These are phyloP conservation scores for Hydrotaea diabolus DNA, from an alignment of 2,888 invertebrate genomes.

Conservation along the genomic window DNA sequence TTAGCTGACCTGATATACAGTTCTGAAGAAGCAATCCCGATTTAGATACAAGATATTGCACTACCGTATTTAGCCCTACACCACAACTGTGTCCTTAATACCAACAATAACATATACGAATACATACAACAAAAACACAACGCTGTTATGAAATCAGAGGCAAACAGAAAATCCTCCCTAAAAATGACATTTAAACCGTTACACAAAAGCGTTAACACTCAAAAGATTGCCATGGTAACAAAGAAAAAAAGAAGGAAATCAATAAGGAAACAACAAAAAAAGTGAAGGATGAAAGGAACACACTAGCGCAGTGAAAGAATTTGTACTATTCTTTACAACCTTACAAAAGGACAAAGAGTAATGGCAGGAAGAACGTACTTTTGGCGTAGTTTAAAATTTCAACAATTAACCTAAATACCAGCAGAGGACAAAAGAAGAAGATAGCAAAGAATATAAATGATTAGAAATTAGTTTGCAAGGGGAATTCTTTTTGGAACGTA, in stretches of 20 bases:
- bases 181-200: slow-evolving; percentile 54
- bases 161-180: background rate
- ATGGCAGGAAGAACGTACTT: slow-evolving; percentile 37
- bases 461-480: slow-evolving; percentile 17
- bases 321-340: slow-evolving; percentile 51
- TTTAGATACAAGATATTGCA: no score
- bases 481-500: background rate
- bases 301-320: slow-evolving; percentile 45
- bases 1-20: no score
- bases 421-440: background rate
- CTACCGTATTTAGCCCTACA: no score
- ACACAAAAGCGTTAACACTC: background rate
- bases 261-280: slow-evolving; percentile 18
- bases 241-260: slow-evolving; percentile 44
- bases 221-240: slow-evolving; percentile 45
- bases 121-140: slow-evolving; percentile 14
- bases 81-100: background rate
- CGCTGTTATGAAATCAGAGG: background rate
- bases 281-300: slow-evolving; percentile 51
- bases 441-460: slow-evolving; percentile 19
- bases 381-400: slow-evolving; percentile 48
- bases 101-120: no score
- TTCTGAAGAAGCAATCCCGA: no score
- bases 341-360: slow-evolving; percentile 56
- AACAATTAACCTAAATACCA: slow-evolving; percentile 64